Evolutionary conservation across 2,113 vertebrate genomes (phyloP).

Genomic region (Grammomys surdaster): DNA sequence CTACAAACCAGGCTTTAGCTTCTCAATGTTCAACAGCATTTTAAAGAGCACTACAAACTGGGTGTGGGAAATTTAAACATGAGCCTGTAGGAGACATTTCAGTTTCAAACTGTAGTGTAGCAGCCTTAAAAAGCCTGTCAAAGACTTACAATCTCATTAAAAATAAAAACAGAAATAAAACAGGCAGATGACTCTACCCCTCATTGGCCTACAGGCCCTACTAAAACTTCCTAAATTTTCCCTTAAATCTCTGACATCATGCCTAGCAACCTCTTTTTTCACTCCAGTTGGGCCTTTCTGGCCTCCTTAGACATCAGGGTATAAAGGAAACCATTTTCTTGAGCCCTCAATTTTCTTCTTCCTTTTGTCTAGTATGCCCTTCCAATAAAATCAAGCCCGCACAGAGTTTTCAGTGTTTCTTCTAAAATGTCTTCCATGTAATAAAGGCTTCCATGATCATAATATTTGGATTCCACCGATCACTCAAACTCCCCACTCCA

Average conservation of each 20-base stretch:
- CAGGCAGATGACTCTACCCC: not conserved
- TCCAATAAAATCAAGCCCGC: not conserved
- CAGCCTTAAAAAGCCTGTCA: not conserved
- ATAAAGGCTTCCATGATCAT: not conserved
- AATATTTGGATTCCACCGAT: not conserved
- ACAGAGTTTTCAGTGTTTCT: not conserved
- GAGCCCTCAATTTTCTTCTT: not conserved
- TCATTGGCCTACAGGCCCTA: not conserved
- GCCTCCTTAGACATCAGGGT: not conserved
- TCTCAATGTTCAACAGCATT: not conserved
- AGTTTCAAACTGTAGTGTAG: not conserved
- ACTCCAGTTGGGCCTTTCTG: not conserved
- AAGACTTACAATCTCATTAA: not conserved
- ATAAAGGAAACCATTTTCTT: not conserved
- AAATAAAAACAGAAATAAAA: not conserved
- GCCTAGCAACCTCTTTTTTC: too few species aligned
- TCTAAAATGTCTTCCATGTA: not conserved
- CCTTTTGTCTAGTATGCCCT: not conserved
- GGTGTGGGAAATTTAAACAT: not conserved
- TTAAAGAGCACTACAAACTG: not conserved
- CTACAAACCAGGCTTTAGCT: not conserved
- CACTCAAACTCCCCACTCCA: not conserved
- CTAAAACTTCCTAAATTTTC: not conserved
- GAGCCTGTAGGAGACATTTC: too few species aligned
- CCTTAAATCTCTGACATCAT: not conserved